Percentiles rank a stretch among this genome's conserved stretches.
Conservation (phyloP, 2,797 vertebrate genomes). For the Otolemur crassicaudatus region DNA sequence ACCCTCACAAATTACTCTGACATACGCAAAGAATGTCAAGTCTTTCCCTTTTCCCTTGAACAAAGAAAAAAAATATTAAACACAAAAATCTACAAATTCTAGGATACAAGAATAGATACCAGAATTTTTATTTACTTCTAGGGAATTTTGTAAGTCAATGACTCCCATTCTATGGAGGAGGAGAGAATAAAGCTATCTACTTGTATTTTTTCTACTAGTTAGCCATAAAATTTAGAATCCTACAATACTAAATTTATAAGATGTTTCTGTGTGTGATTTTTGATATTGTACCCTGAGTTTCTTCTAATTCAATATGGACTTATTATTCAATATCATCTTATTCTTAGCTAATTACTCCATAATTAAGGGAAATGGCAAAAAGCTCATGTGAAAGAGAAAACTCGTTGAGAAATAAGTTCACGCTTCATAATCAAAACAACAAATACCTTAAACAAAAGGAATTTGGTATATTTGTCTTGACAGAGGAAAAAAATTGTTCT, state of each 20-base stretch:
- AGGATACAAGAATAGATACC: not conserved
- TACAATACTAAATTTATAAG: not conserved
- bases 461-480: not conserved
- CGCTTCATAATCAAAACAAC: not conserved
- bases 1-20: not conserved
- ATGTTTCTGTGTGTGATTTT: not conserved
- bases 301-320: not conserved
- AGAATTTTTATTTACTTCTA: not conserved
- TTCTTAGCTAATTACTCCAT: not conserved
- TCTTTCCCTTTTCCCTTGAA: not conserved
- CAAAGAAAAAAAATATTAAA: not conserved
- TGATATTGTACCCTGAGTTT: not conserved
- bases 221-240: not conserved
- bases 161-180: not conserved
- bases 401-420: not conserved
- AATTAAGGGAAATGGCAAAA: not conserved
- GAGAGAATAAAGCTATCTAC: not conserved
- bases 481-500: not conserved
- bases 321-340: constrained; percentile 6
- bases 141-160: not conserved
- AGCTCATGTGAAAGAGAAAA: constrained; percentile 5
- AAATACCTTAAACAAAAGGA: not conserved
- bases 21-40: not conserved
- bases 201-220: not conserved
- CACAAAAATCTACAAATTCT: not conserved